Base-by-base conservation (phyloP, 2,113 vertebrate species). In the Vimba vimba region DNA sequence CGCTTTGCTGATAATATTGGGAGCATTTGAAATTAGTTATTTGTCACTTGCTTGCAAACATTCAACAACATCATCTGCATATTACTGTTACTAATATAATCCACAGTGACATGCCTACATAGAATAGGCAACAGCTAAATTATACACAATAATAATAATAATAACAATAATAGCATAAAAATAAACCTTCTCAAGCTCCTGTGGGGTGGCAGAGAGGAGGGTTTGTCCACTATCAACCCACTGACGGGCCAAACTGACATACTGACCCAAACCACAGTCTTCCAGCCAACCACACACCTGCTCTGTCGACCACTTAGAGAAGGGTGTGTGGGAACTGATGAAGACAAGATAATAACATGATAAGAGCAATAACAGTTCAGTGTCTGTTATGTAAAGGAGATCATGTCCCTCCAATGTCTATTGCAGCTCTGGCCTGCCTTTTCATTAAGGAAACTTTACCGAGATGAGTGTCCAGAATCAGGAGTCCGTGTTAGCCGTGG, bases 231-330 rank as follows among this genome's bases (percentile, higher is more conserved):
- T 96, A 4, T 94, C 96, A 78, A 99, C 95, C 98, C 98, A 99
- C 88, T 99, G 98, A 85, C 98, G 95, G 36, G 96, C 95, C 88
- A 99, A 96, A 91, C 96, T 97, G 88, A 98, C 95, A 0, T 99
- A 99, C 89, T 99, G 97, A 76, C 96, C 96, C 0, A 99, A 94
- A 23, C 98, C 98, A 2, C 95, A 97, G 90, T 99, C 97, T 89
- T 99, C 97, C 1, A 99, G 92, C 98, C 98, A 99, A 5, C 95
- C 93, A 85, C 98, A 99, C 33, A 99, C 97, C 62, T 97, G 97
- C 87, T 98, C 97, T 9, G 95, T 97, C 91, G 91, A 96, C 98
- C 98, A 99, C 88, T 97, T 97, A 74, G 96, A 95, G 91, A 99
- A 99, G 0, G 98, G 98, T 95, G 93, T 27, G 95, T 96, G 85